These are phyloP conservation scores for Synaphobranchus kaupii DNA, from an alignment of 2,797 vertebrate species.

Conservation along the genomic window DNA sequence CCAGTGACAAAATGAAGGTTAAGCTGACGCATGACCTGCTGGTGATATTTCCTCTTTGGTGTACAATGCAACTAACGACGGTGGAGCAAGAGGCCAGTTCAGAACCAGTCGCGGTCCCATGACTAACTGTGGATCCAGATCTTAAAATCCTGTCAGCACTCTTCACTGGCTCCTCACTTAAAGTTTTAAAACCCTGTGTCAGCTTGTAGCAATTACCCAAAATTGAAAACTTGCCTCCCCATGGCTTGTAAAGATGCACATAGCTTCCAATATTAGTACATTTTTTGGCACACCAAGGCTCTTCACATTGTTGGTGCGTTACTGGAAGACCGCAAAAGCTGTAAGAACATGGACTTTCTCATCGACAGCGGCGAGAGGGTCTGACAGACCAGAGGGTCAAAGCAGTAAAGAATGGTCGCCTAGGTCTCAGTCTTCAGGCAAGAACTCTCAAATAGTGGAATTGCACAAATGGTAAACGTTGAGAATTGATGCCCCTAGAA, in stretches of 20 bases:
- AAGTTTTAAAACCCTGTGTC: slow-evolving; percentile 49
- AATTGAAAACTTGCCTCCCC: slow-evolving; percentile 49
- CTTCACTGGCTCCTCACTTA: slow-evolving; percentile 36
- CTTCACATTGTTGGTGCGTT: slow-evolving; percentile 35
- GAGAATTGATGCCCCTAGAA: slow-evolving; percentile 24
- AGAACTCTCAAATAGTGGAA: slow-evolving; percentile 33
- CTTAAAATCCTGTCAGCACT: slow-evolving; percentile 52
- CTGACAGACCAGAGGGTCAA: not conserved
- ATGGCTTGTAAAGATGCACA: slow-evolving; percentile 40
- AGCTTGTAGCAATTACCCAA: slow-evolving; percentile 58
- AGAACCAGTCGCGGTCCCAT: slow-evolving; percentile 31
- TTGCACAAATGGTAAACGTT: slow-evolving; percentile 34
- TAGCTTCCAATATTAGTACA: slow-evolving; percentile 43
- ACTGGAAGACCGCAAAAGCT: slow-evolving; percentile 32
- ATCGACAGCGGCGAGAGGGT: not conserved
- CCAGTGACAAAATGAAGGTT: slow-evolving; percentile 16
- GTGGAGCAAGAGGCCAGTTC: slow-evolving; percentile 23
- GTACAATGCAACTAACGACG: slow-evolving; percentile 22
- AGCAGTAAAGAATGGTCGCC: slow-evolving; percentile 1
- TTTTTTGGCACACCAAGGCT: slow-evolving; percentile 32
- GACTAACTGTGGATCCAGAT: slow-evolving; percentile 43
- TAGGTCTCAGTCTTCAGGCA: not conserved
- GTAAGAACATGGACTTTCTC: slow-evolving; percentile 33
- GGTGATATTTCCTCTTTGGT: slow-evolving; percentile 11
- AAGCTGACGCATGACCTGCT: not conserved